These are phyloP conservation scores for Thomomys bottae DNA, from an alignment of 2,113 vertebrate species.

Conservation along the genomic window DNA sequence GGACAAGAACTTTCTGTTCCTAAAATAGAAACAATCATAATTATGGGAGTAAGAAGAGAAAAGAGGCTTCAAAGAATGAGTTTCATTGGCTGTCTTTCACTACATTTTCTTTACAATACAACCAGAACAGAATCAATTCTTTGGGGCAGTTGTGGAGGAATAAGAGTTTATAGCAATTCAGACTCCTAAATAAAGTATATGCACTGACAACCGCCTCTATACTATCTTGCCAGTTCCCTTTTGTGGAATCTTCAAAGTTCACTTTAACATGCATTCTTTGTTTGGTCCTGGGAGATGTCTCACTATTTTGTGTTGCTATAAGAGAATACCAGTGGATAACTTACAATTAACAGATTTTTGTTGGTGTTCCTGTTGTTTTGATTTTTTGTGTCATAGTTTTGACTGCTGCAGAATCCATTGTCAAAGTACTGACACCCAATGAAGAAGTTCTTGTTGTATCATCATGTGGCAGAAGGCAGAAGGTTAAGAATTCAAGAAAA, in stretches of 20 bases:
- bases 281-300: neutral
- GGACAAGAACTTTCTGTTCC: neutral
- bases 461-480: neutral
- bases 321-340: neutral
- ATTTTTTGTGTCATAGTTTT: neutral
- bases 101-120: neutral
- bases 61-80: neutral
- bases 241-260: neutral
- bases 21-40: neutral
- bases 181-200: neutral
- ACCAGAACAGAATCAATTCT: neutral
- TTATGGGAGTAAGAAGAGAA: neutral
- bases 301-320: neutral
- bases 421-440: neutral
- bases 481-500: neutral
- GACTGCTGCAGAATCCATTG: neutral
- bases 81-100: neutral
- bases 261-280: neutral
- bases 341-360: neutral
- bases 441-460: neutral
- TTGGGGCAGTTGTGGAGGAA: neutral
- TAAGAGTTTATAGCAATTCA: neutral
- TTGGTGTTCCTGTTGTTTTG: no score
- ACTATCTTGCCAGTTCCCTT: neutral
- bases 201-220: rapidly evolving